Evolutionary conservation across 2,797 vertebrate species (phyloP).

Genomic region (Valencia hispanica): DNA sequence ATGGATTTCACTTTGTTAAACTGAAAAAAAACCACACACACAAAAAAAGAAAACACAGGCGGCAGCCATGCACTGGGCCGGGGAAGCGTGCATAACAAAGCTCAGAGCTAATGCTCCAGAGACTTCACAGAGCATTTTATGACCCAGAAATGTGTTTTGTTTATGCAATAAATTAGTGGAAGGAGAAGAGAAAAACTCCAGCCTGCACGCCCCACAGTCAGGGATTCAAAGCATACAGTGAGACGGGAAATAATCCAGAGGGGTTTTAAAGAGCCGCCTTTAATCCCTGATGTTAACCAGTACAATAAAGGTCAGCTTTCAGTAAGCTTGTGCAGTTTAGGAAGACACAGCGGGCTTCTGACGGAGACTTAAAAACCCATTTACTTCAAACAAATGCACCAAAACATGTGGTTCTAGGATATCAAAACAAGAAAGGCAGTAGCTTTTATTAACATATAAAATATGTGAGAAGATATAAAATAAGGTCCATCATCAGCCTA

Average conservation of each 20-base stretch:
- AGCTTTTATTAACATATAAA: not conserved
- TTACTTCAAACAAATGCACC: conserved; percentile 22
- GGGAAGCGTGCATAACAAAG: conserved; percentile 44
- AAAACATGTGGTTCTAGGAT: conserved; percentile 17
- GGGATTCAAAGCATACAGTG: conserved; percentile 35
- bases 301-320: conserved; percentile 50
- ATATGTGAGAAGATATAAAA: not conserved
- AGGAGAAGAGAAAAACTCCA: conserved; percentile 45
- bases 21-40: conserved; percentile 19
- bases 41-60: conserved; percentile 16
- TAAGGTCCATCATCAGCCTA: not conserved
- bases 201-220: conserved; percentile 17
- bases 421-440: conserved; percentile 7
- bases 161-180: conserved; percentile 68
- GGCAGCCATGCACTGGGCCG: conserved; percentile 32
- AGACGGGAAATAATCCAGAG: conserved; percentile 58
- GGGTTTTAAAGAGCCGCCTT: conserved; percentile 45
- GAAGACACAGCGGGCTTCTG: conserved; percentile 41
- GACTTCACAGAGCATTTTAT: conserved; percentile 60
- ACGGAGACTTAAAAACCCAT: conserved; percentile 41
- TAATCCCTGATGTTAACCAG: conserved; percentile 60
- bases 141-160: conserved; percentile 75
- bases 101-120: conserved; percentile 58
- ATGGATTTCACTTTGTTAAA: conserved; percentile 53
- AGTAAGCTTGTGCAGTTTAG: conserved; percentile 51